phyloP scores from a whole-genome alignment of 1,140 invertebrate species.

The Pomacea maculata region DNA sequence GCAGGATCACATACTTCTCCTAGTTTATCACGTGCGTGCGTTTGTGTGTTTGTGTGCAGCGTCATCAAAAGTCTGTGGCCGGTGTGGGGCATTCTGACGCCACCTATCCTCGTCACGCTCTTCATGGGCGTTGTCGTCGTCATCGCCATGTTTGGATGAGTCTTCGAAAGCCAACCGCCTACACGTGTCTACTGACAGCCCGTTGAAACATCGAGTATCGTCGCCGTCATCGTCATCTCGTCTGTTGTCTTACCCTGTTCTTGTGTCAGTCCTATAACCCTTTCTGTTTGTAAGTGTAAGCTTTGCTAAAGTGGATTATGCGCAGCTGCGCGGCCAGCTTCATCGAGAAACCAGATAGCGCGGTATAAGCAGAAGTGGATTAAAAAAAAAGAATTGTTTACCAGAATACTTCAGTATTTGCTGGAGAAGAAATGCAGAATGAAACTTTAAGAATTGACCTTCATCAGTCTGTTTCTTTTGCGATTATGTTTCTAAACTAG shows the following conservation, averaged over 20 bases:
- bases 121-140: constrained; percentile 64
- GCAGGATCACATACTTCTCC: not conserved
- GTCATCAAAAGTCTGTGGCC: constrained; percentile 61
- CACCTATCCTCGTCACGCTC: constrained; percentile 55
- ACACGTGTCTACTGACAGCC: not conserved
- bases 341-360: no score
- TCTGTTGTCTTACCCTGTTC: not conserved
- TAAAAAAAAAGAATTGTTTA: no score
- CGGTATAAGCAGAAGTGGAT: no score
- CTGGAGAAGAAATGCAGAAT: no score
- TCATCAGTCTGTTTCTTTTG: no score
- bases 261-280: no score
- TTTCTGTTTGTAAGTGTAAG: not conserved
- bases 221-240: not conserved
- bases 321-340: no score
- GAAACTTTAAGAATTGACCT: no score
- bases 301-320: not conserved
- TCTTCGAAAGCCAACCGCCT: not conserved
- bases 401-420: no score
- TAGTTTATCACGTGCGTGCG: not conserved
- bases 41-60: constrained; percentile 37
- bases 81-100: constrained; percentile 59
- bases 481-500: no score
- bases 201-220: not conserved
- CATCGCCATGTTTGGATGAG: constrained; percentile 55